Evolutionary conservation across 2,113 vertebrate genomes (phyloP), one percentile per base, ranked within the genome.

Genomic region (Cairina moschata): DNA sequence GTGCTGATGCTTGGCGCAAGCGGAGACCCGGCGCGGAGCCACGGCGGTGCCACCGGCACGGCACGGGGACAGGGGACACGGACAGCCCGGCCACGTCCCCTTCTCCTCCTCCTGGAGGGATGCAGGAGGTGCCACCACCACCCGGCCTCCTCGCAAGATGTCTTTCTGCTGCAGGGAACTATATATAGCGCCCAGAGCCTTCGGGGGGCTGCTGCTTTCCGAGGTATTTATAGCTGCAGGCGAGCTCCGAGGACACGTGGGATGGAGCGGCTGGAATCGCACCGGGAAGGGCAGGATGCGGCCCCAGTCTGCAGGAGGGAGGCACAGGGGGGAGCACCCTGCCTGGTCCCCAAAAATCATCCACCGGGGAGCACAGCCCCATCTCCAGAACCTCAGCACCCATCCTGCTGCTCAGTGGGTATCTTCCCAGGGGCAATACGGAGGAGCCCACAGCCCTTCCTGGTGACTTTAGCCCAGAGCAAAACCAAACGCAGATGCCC

Each of bases 141-240:
- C 91, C 91, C 46, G 1, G 71, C 78, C 87, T 16, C 93, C 11
- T 1, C 44, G 81, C 80, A 88, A 88, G 69, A 83, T 78, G 73
- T 38, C 86, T 96, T 82, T 77, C 89, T 92, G 89, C 88, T 71
- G 89, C 95, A 91, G 76, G 38, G 71, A 63, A 5, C 95, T 95
- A 95, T 92, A 94, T 67, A 82, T 93, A 97, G 95, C 32, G 34
- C 52, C 88, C 1, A 1, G 94, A 77, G 22, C 92, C 96, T 92
- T 42, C 31, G 76, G 80, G 92, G 94, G 83, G 83, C 93, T n/a
- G 92, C 88, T 71, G 90, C 68, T 77, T 56, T 77, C 50, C 0
- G 8, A 90, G 94, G 52, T 97, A 96, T 97, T 96, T 96, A 91
- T 97, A 96, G 80, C 92, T 48, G 48, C 68, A 52, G 81, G 92